Evolutionary conservation across 2,113 vertebrate genomes (phyloP).

Genomic region (Catharus fuscescens): DNA sequence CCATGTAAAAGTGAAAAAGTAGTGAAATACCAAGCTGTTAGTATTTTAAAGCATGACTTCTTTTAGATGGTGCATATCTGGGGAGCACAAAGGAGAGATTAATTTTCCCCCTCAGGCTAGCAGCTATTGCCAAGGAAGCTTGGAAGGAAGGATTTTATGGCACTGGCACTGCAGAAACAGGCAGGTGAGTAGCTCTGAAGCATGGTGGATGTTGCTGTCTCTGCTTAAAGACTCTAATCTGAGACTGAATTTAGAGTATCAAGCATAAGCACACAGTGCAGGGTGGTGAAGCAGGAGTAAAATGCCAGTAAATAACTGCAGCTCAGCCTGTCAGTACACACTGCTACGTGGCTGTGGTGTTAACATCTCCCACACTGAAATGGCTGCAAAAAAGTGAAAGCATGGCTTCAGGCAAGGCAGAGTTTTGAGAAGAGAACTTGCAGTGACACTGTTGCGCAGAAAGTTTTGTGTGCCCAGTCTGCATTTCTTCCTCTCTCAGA

Average conservation of each 20-base stretch:
- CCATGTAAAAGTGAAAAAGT: background rate
- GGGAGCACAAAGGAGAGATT: background rate
- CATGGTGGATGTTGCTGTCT: fast-evolving
- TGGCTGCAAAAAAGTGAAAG: background rate
- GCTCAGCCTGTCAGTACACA: background rate
- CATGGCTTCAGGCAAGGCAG: background rate
- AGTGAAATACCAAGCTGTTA: background rate
- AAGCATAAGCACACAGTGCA: background rate
- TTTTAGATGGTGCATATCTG: background rate
- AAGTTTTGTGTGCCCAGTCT: background rate
- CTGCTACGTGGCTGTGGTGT: fast-evolving
- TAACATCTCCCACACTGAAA: background rate
- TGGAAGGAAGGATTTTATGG: background rate
- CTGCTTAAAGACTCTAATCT: background rate
- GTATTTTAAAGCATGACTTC: background rate
- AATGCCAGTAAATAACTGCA: background rate
- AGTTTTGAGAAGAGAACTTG: background rate
- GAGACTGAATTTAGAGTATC: background rate
- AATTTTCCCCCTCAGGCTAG: background rate
- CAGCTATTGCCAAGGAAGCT: background rate
- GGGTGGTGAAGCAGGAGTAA: background rate
- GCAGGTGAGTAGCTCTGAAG: background rate
- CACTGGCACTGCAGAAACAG: background rate
- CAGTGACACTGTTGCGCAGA: background rate
- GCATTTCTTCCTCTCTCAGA: background rate